Evolutionary conservation across 2,113 vertebrate species (phyloP), one percentile per base, ranked within the genome.

Genomic region (Blennius ocellaris): DNA sequence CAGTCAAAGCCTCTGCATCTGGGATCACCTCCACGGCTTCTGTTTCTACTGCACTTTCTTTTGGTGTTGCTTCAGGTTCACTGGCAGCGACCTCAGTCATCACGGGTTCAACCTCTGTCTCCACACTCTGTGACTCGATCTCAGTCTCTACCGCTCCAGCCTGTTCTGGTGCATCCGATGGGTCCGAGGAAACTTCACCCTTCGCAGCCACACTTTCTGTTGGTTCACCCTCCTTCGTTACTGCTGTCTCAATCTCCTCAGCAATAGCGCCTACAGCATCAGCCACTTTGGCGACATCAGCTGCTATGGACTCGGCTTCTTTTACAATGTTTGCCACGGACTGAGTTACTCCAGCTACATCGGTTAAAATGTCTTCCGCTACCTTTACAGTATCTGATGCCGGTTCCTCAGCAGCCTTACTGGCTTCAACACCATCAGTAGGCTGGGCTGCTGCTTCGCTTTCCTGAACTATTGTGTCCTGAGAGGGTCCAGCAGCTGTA

Each of bases 271-370:
- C 69, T 43, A 67, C 16, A 1, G 53, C 11, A 38, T 78, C 77
- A 37, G 55, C 48, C 41, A 65, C 79, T 41, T 52, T 45, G 38
- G 73, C 69, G 9, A 69, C 57, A 53, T 77, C 64, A 39, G 9
- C 15, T 50, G 57, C 39, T 66, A 56, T 64, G 40, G 16, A 49
- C 45, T 87, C 73, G 57, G 59, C 39, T 8, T 78, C 53, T 8
- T 58, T 76, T 7, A 21, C 76, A 17, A 57, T 54, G 47, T 62
- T 63, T 38, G 17, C 58, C 37, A 79, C 1, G 1, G 73, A 64
- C 37, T 55, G 66, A 0, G 57, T 56, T 21, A 56, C 58, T 49
- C 64, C n/a, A 43, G 54, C 58, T 58, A 50, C 68, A 39, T 45
- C 48, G 8, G 11, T 55, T 62, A 62, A 53, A 47, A 64, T 59